Percentiles rank a stretch among this genome's conserved stretches.
Conservation (phyloP, 2,888 invertebrate genomes). For the Thereva unica region DNA sequence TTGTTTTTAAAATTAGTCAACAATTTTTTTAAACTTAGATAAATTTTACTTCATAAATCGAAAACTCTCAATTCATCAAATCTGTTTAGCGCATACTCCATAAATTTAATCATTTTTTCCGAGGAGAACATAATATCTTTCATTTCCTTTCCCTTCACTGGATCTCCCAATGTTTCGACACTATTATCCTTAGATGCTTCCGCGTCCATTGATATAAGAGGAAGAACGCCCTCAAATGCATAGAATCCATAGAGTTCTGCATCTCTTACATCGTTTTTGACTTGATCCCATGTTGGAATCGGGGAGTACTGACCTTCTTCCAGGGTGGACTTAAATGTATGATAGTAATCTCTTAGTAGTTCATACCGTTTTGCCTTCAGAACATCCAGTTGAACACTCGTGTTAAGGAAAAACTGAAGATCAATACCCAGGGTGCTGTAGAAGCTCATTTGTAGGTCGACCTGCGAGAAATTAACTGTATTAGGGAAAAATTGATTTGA, state of each 20-base stretch:
- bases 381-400: constrained; percentile 50
- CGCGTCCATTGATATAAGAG: constrained; percentile 34
- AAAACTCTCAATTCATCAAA: neutral
- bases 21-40: too few species aligned
- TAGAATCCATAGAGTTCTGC: constrained; percentile 51
- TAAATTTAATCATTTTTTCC: neutral
- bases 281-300: constrained; percentile 48
- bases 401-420: constrained; percentile 55
- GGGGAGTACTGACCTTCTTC: constrained; percentile 27
- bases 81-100: neutral
- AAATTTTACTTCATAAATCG: neutral
- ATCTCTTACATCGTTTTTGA: constrained; percentile 47
- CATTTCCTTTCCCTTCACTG: neutral
- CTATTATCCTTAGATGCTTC: constrained; percentile 28
- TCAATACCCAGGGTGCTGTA: constrained; percentile 56
- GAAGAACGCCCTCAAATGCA: constrained; percentile 45
- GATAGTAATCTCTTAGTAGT: constrained; percentile 50
- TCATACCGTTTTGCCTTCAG: constrained; percentile 48
- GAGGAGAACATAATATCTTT: neutral
- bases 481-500: neutral
- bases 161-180: constrained; percentile 14
- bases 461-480: neutral
- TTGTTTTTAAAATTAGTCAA: too few species aligned
- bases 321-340: constrained; percentile 46
- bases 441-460: constrained; percentile 53